Conservation (phyloP, 2,888 invertebrate species). For the Drosophila quinaria region DNA sequence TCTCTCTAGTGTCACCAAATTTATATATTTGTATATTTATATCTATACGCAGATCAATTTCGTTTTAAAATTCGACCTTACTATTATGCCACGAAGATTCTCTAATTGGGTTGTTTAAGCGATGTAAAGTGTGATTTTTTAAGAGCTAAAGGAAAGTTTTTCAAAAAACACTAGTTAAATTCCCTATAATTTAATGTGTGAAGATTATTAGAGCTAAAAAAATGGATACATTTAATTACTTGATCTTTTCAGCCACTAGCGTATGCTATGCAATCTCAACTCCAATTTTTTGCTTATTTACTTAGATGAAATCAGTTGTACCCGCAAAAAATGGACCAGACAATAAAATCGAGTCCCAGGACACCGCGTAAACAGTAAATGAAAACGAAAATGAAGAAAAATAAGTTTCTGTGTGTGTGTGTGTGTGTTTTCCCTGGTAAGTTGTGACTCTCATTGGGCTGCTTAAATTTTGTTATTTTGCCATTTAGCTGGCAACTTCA, state of each 20-base stretch:
- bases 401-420: background rate
- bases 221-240: background rate
- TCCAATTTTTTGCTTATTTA: constrained; percentile 31
- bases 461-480: constrained; percentile 37
- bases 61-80: too few relatives aligned
- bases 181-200: too few relatives aligned
- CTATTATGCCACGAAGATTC: too few relatives aligned
- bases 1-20: too few relatives aligned
- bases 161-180: too few relatives aligned
- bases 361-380: constrained; percentile 50
- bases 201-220: too few relatives aligned
- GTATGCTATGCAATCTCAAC: constrained; percentile 11
- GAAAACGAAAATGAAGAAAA: constrained; percentile 19
- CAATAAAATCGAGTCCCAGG: constrained; percentile 51
- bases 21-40: too few relatives aligned
- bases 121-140: too few relatives aligned
- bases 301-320: constrained; percentile 31
- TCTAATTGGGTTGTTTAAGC: background rate
- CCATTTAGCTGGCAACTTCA: background rate
- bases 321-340: constrained; percentile 13
- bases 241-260: background rate
- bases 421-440: constrained; percentile 19
- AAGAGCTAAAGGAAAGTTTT: too few relatives aligned
- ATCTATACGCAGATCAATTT: too few relatives aligned
- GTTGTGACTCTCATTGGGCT: constrained; percentile 49